These are phyloP conservation scores for Prunella strophiata DNA, from an alignment of 2,797 vertebrate genomes.

Conservation along the genomic window DNA sequence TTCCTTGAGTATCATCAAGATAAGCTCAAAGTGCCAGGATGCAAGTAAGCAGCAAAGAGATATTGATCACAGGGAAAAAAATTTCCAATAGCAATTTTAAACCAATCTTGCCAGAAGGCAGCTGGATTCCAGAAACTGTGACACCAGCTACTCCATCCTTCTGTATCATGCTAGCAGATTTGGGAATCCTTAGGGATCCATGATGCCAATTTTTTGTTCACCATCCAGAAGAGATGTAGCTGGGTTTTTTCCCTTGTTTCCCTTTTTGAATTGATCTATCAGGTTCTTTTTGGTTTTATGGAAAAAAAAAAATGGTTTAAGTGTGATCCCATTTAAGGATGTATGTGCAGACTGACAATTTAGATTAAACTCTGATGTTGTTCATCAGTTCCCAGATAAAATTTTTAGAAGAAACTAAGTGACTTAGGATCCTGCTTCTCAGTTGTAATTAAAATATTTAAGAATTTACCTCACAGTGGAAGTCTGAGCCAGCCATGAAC, in stretches of 20 bases:
- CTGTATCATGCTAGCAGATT: background rate
- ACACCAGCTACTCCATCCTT: background rate
- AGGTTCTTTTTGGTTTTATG: background rate
- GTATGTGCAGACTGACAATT: background rate
- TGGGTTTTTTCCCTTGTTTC: background rate
- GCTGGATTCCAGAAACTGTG: background rate
- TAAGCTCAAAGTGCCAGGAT: background rate
- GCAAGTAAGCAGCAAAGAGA: background rate
- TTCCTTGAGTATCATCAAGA: background rate
- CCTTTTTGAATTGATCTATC: background rate
- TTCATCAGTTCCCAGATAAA: background rate
- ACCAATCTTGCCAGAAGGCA: background rate
- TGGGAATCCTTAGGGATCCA: background rate
- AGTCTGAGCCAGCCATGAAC: background rate
- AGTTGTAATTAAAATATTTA: background rate
- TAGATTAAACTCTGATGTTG: background rate
- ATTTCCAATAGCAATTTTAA: background rate
- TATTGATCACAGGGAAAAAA: background rate
- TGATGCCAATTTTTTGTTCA: background rate
- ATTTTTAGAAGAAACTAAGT: background rate
- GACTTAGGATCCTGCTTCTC: background rate
- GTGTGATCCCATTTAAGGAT: background rate
- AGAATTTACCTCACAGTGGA: background rate
- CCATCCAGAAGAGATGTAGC: background rate
- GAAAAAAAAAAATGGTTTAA: background rate